Percentiles rank a stretch among this genome's conserved stretches.
These are phyloP conservation scores for Eulimnadia texana DNA, from an alignment of 1,140 invertebrate genomes.

Conservation along the genomic window DNA sequence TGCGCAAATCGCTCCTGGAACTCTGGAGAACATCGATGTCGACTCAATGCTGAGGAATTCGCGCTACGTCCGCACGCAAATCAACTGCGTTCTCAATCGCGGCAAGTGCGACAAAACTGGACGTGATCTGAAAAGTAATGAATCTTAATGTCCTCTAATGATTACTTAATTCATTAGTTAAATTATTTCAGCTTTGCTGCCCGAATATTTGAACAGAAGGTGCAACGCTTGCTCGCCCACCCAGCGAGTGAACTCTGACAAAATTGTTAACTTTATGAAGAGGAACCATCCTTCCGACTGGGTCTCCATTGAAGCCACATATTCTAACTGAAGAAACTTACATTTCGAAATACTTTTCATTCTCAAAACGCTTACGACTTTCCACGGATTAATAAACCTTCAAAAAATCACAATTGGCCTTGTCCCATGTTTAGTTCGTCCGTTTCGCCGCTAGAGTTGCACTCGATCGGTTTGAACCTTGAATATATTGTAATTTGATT, in stretches of 20 bases:
- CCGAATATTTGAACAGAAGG: constrained; percentile 6
- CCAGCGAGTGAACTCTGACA: constrained; percentile 10
- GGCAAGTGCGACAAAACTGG: constrained; percentile 16
- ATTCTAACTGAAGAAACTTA: not conserved
- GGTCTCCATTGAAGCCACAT: constrained; percentile 10
- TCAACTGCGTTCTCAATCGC: constrained; percentile 11
- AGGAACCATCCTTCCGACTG: constrained; percentile 15
- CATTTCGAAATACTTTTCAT: too few species aligned
- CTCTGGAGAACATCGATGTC: constrained; percentile 17
- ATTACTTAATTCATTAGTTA: not conserved
- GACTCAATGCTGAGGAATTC: constrained; percentile 14
- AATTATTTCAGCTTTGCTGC: constrained; percentile 11
- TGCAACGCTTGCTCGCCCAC: constrained; percentile 9
- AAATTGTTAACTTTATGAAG: constrained; percentile 17
- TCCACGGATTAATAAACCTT: too few species aligned
- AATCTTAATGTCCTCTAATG: not conserved
- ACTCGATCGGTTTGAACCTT: too few species aligned
- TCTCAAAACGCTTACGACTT: too few species aligned
- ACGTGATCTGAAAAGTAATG: constrained; percentile 16
- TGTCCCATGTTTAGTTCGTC: too few species aligned
- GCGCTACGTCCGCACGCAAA: constrained; percentile 13
- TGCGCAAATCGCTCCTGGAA: not conserved
- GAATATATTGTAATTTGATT: too few species aligned
- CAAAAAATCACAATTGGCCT: too few species aligned
- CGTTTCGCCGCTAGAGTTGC: too few species aligned